Conservation (phyloP, 2,113 vertebrate species). For the Muntiacus muntjak region DNA sequence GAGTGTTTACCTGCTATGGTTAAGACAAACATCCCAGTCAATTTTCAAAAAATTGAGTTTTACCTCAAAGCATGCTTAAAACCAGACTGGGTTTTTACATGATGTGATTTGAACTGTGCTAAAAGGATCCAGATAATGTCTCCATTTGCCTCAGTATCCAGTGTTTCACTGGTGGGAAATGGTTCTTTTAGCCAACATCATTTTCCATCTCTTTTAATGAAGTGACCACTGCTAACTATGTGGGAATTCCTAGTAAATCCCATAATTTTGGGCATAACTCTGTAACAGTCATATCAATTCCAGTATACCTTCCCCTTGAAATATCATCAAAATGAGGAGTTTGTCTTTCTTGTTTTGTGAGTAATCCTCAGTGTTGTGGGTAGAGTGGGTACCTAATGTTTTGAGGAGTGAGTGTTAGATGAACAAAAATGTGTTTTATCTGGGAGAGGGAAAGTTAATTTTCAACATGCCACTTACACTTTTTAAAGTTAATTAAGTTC, state of each 20-base stretch:
- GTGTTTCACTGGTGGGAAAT: neutral
- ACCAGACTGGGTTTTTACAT: neutral
- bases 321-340: neutral
- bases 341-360: neutral
- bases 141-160: neutral
- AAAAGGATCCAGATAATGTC: neutral
- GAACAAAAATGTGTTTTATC: neutral
- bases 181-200: neutral
- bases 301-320: neutral
- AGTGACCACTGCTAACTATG: neutral
- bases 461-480: neutral
- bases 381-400: neutral
- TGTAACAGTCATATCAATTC: neutral
- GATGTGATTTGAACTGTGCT: neutral
- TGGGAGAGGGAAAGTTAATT: neutral
- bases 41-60: slow-evolving; percentile 9
- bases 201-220: neutral
- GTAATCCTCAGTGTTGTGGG: neutral
- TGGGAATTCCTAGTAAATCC: neutral
- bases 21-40: neutral
- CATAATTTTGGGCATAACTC: neutral
- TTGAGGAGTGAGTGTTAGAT: neutral
- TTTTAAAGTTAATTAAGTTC: neutral
- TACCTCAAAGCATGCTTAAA: neutral
- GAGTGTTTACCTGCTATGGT: neutral